These are phyloP conservation scores for Oscheius sp. DNA, from an alignment of 2,888 invertebrate species.

Conservation along the genomic window DNA sequence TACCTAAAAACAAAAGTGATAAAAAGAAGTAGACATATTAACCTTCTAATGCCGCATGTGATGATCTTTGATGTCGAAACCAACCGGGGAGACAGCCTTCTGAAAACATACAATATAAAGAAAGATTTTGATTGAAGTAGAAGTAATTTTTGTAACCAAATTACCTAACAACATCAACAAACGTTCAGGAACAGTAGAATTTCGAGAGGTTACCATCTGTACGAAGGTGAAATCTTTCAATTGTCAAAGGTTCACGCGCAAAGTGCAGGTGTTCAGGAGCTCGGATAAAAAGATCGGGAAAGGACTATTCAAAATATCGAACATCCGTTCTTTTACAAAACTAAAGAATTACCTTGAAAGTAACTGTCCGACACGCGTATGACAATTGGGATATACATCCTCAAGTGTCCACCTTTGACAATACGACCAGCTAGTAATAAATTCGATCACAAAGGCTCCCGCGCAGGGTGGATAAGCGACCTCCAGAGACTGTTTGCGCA, in stretches of 20 bases:
- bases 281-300: neutral
- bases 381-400: constrained; percentile 16
- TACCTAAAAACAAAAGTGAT: neutral
- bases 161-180: constrained; percentile 2
- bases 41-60: constrained; percentile 26
- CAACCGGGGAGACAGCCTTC: constrained; percentile 32
- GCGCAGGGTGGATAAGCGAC: constrained; percentile 16
- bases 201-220: neutral
- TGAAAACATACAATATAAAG: constrained; percentile 18
- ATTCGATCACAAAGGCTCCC: constrained; percentile 6
- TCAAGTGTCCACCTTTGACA: neutral
- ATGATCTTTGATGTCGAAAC: constrained; percentile 14
- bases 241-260: neutral
- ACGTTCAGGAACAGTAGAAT: constrained; percentile 9
- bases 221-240: neutral
- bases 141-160: neutral
- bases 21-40: neutral
- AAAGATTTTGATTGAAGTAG: neutral
- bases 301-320: neutral
- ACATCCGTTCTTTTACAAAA: neutral
- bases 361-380: neutral
- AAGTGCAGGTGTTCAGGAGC: neutral
- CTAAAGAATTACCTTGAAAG: neutral
- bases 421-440: constrained; percentile 2
- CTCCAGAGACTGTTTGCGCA: constrained; percentile 25